A percentile compares a stretch with the other conserved stretches of the same genome.
Evolutionary conservation across 2,797 vertebrate genomes (phyloP).

Genomic region (Crenichthys baileyi): DNA sequence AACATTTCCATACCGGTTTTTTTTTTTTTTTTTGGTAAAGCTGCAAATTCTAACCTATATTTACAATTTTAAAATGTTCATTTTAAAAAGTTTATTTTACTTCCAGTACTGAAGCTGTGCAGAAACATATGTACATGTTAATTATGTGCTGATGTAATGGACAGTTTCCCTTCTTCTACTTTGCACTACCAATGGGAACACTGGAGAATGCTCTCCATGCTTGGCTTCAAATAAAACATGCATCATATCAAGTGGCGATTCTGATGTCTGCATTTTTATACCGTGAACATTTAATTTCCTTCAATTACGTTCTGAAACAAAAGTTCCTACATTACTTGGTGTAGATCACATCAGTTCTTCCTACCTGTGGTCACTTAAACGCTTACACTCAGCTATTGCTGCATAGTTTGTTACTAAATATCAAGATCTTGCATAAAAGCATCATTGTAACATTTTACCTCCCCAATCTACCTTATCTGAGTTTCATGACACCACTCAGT

Average conservation of each 20-base stretch:
- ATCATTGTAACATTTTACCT: neutral
- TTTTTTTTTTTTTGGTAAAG: neutral
- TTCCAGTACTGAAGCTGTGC: constrained; percentile 47
- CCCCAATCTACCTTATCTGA: neutral
- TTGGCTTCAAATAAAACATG: constrained; percentile 77
- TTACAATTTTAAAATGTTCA: constrained; percentile 44
- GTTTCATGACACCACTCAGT: neutral
- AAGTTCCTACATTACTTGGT: neutral
- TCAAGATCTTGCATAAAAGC: neutral
- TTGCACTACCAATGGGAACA: constrained; percentile 72
- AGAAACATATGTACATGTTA: constrained; percentile 46
- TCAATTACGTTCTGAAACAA: constrained; percentile 10
- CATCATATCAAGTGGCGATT: constrained; percentile 55
- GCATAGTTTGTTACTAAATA: neutral
- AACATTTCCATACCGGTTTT: neutral
- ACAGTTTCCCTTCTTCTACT: constrained; percentile 42
- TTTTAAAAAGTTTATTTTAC: constrained; percentile 48
- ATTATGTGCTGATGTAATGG: constrained; percentile 48
- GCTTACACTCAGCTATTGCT: neutral
- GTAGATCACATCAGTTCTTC: neutral
- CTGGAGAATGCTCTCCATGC: constrained; percentile 57
- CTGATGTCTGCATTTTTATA: constrained; percentile 40
- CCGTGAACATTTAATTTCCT: neutral
- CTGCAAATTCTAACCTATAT: constrained; percentile 19
- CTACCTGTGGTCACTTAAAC: neutral